Conservation (phyloP, 2,888 invertebrate genomes). For the Eumerus sabulonum region DNA sequence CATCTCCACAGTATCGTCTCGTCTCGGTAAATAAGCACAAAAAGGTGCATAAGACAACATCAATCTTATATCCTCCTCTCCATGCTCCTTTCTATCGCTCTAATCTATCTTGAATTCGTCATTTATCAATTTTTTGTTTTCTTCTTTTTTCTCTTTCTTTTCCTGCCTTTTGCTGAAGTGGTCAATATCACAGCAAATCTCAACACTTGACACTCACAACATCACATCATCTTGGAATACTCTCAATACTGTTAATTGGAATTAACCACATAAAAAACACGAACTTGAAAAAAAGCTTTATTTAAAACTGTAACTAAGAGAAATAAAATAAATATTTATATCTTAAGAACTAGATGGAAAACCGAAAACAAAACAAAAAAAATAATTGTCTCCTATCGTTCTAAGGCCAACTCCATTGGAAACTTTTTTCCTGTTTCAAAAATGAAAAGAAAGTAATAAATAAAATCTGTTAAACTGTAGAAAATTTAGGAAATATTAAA, state of each 20-base stretch:
- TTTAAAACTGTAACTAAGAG: conserved; percentile 32
- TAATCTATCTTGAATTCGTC: conserved; percentile 53
- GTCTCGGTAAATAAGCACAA: conserved; percentile 23
- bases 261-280: conserved; percentile 37
- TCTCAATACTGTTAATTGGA: conserved; percentile 60
- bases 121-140: conserved; percentile 65
- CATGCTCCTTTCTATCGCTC: conserved; percentile 13
- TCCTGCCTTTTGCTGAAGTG: conserved; percentile 50
- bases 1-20: conserved; percentile 17
- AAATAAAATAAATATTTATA: conserved; percentile 30
- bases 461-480: conserved; percentile 31
- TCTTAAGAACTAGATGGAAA: conserved; percentile 20
- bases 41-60: conserved; percentile 37
- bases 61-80: conserved; percentile 26
- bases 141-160: conserved; percentile 32
- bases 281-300: conserved; percentile 59
- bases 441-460: conserved; percentile 15
- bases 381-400: conserved; percentile 47
- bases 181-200: conserved; percentile 66
- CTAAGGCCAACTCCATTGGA: conserved; percentile 30
- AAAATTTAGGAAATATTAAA: no score
- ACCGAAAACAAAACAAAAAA: conserved; percentile 9
- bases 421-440: conserved; percentile 35
- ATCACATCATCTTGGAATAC: conserved; percentile 65
- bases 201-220: conserved; percentile 64